Conservation (phyloP, 2,888 invertebrate species). For the Erebia epiphron region DNA sequence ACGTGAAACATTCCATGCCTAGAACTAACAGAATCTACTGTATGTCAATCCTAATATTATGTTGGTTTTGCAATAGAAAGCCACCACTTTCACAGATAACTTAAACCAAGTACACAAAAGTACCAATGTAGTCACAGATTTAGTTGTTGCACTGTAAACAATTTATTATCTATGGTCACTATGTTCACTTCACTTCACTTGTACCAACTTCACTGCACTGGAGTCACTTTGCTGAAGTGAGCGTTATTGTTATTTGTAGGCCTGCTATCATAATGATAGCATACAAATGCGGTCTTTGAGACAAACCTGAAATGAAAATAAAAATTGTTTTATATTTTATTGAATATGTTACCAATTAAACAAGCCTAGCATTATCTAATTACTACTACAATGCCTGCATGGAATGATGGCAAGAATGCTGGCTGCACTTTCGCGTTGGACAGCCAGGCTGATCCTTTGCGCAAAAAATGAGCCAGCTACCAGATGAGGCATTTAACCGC, state of each 20-base stretch:
- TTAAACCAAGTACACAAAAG: not conserved
- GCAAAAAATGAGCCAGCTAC: too few species aligned
- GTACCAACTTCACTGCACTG: conserved; percentile 9
- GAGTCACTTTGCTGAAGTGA: conserved; percentile 5
- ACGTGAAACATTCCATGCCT: too few species aligned
- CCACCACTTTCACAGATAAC: too few species aligned
- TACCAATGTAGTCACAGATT: conserved; percentile 17
- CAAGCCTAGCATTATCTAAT: too few species aligned
- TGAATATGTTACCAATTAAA: not conserved
- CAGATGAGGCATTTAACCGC: too few species aligned
- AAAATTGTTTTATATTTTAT: not conserved
- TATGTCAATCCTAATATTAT: too few species aligned
- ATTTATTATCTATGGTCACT: conserved; percentile 7
- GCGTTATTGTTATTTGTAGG: conserved; percentile 14
- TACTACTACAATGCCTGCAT: too few species aligned
- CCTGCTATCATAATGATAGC: conserved; percentile 31
- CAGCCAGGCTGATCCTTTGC: too few species aligned
- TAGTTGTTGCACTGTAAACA: not conserved
- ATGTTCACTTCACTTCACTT: conserved; percentile 19
- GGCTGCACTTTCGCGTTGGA: too few species aligned
- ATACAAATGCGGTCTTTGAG: conserved; percentile 29
- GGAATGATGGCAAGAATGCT: too few species aligned
- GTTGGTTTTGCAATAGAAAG: too few species aligned
- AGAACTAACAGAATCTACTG: too few species aligned
- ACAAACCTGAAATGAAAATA: conserved; percentile 19